Evolutionary conservation across 2,888 invertebrate genomes (phyloP).

Genomic region (Tricholauxania praeusta): DNA sequence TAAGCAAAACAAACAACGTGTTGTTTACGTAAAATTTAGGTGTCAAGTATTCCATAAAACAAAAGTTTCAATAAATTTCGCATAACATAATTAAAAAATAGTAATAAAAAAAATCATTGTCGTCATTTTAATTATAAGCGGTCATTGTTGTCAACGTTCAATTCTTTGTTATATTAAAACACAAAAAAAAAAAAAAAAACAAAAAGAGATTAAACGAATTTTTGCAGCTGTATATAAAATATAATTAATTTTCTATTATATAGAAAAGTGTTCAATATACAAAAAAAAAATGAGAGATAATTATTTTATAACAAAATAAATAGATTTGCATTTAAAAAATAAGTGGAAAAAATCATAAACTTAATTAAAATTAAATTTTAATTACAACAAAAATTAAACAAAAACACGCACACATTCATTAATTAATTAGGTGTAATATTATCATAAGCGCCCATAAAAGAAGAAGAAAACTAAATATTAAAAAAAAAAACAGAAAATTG

Average conservation of each 20-base stretch:
- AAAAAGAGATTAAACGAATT: neutral
- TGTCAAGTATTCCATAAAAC: neutral
- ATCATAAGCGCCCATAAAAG: too few relatives aligned
- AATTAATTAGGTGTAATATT: too few relatives aligned
- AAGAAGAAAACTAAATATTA: too few relatives aligned
- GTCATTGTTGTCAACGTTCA: slow-evolving; percentile 26
- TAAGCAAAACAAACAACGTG: too few relatives aligned
- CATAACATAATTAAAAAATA: neutral
- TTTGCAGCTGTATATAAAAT: slow-evolving; percentile 8
- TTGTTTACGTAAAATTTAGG: too few relatives aligned
- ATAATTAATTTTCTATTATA: slow-evolving; percentile 23
- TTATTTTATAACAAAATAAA: too few relatives aligned
- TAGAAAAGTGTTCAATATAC: slow-evolving; percentile 22
- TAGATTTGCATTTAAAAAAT: slow-evolving; percentile 4
- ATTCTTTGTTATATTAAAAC: slow-evolving; percentile 8
- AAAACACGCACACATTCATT: too few relatives aligned
- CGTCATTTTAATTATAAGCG: slow-evolving; percentile 18
- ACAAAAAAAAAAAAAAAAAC: neutral
- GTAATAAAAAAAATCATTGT: slow-evolving; percentile 6
- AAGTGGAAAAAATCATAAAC: too few relatives aligned
- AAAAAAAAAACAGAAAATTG: too few relatives aligned
- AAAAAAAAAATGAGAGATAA: neutral
- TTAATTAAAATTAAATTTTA: too few relatives aligned
- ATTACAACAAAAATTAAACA: too few relatives aligned
- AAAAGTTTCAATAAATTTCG: neutral